Evolutionary conservation across 2,113 vertebrate genomes (phyloP), one percentile per base, ranked within the genome.

Genomic region (Phoxinus phoxinus): DNA sequence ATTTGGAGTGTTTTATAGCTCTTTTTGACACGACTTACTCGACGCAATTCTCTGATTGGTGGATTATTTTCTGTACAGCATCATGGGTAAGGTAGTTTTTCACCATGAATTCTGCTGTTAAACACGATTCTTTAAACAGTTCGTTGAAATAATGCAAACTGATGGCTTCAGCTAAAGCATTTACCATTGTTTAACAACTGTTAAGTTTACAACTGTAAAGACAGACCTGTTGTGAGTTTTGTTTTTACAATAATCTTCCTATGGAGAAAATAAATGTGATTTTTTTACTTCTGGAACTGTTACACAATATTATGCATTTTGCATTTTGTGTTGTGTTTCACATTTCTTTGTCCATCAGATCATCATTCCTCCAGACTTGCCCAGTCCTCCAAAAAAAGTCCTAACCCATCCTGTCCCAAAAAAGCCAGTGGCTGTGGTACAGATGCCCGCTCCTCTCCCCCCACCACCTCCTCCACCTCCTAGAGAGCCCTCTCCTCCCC

Each of bases 351-450:
- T 44, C 56, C 56, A 32, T 81, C 61, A 81, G 80, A 69, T 81
- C 80, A 90, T 97, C 91, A 96, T 97, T 84, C 94, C 96, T 93
- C 96, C 96, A 12, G 95, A 96, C 87, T 98, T 97, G 32, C 97
- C 95, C 0, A 87, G 95, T 65, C 95, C 95, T 51, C 90, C 93
- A 78, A 96, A 96, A 94, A 97, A 95, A 90, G 95, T 92, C 96
- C 85, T 93, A 95, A 87, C 93, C 94, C 88, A 91, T 92, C 82
- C 90, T 91, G 75, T 95, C 96, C 87, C 93, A 30, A 65, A 81
- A 51, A 51, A 81, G 61, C 25, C 2, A 41, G 56, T 95, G 86
- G 17, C 74, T 76, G 27, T 53, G 46, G 48, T 48, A 21, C 73
- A 32, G n/a, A 76, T 53, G 44, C 91, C 86, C 41, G 44, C 85